Evolutionary conservation across 1,140 invertebrate genomes (phyloP).

Genomic region (Drosophila pandora): DNA sequence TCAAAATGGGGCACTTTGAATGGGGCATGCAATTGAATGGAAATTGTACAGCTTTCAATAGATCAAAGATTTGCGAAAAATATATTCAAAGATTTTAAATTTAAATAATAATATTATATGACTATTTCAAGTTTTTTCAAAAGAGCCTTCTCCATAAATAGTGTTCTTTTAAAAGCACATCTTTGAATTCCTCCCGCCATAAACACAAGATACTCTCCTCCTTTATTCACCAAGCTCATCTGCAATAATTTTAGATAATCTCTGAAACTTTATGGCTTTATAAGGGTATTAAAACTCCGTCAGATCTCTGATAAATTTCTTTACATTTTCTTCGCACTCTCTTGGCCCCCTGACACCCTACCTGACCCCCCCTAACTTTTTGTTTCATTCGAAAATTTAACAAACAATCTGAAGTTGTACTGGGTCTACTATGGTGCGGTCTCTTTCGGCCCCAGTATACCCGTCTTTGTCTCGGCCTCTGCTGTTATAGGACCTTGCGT

Average conservation of each 20-base stretch:
- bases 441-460: not conserved
- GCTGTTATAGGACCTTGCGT: slow-evolving; percentile 53
- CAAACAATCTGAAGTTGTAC: slow-evolving; percentile 53
- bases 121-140: too few species aligned
- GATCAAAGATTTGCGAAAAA: not conserved
- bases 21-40: not conserved
- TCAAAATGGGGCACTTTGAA: not conserved
- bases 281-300: slow-evolving; percentile 47
- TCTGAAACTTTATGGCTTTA: slow-evolving; percentile 8
- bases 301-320: slow-evolving; percentile 14
- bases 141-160: too few species aligned
- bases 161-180: not conserved
- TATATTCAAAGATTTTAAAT: not conserved
- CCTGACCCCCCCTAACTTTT: slow-evolving; percentile 12
- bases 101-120: too few species aligned
- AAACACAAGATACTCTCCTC: not conserved
- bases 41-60: not conserved
- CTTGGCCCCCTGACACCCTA: not conserved
- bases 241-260: slow-evolving; percentile 16
- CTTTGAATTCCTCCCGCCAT: not conserved
- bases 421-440: slow-evolving; percentile 3
- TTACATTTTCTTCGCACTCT: slow-evolving; percentile 13
- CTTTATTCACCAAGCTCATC: not conserved
- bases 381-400: slow-evolving; percentile 42
- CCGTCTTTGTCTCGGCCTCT: not conserved